Percentiles rank a stretch among this genome's conserved stretches.
These are phyloP conservation scores for Acropternis orthonyx DNA, from an alignment of 2,797 vertebrate genomes.

Conservation along the genomic window DNA sequence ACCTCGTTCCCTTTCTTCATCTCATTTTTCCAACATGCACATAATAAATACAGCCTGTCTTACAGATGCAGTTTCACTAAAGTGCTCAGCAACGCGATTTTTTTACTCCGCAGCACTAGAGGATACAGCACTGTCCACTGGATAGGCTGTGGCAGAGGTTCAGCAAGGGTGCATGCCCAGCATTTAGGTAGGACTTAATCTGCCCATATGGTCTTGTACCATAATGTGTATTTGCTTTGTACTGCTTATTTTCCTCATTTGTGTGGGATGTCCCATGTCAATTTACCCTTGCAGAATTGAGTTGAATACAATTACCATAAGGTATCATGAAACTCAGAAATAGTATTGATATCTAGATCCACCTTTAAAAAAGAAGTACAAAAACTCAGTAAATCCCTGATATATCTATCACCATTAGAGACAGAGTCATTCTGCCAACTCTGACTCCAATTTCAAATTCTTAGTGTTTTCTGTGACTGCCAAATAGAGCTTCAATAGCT, in stretches of 20 bases:
- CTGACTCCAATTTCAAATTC: neutral
- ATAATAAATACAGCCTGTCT: neutral
- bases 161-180: neutral
- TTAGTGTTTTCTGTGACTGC: neutral
- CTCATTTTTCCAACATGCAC: neutral
- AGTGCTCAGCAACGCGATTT: neutral
- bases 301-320: neutral
- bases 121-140: neutral
- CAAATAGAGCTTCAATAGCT: neutral
- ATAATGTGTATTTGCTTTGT: neutral
- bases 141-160: neutral
- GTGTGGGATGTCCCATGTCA: neutral
- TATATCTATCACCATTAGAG: neutral
- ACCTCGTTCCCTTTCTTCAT: neutral
- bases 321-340: neutral
- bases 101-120: neutral
- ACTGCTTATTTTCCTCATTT: neutral
- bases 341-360: neutral
- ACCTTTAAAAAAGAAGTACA: neutral
- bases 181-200: neutral
- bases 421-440: neutral
- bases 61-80: neutral
- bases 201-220: neutral
- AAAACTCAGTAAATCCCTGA: neutral
- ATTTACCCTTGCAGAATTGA: neutral